phyloP scores from a whole-genome alignment of 2,113 vertebrate genomes.

The Oxygymnocypris stewartii region DNA sequence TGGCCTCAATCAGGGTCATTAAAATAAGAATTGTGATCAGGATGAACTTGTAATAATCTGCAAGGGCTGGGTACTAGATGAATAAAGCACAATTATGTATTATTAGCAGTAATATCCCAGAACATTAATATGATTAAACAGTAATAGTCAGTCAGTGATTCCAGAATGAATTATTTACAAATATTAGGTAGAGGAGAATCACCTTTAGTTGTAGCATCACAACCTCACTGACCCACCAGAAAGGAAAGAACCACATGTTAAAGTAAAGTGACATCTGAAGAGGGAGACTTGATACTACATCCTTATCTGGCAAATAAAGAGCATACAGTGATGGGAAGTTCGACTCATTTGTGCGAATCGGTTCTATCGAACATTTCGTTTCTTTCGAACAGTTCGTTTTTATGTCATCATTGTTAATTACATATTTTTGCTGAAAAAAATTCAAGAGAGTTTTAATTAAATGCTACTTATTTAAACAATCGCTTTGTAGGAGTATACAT shows the following conservation, averaged over 20 bases:
- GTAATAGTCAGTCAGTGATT: not conserved
- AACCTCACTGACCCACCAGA: slow-evolving; percentile 90
- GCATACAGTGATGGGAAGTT: not conserved
- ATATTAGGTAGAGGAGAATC: slow-evolving; percentile 34
- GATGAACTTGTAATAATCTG: slow-evolving; percentile 95
- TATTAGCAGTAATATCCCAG: not conserved
- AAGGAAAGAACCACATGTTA: slow-evolving; percentile 91
- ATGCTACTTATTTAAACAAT: not conserved
- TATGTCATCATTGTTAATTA: not conserved
- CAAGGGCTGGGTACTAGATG: slow-evolving; percentile 81
- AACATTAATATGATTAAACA: not conserved
- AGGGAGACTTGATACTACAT: slow-evolving; percentile 85
- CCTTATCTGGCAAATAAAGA: slow-evolving; percentile 73
- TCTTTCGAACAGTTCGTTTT: not conserved
- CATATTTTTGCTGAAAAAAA: too few relatives aligned
- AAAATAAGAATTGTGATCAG: slow-evolving; percentile 88
- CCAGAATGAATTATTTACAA: not conserved
- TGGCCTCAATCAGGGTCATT: slow-evolving; percentile 85
- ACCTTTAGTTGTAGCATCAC: slow-evolving; percentile 89
- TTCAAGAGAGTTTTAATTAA: not conserved
- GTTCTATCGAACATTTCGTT: not conserved
- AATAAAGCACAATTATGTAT: not conserved
- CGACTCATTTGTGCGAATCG: not conserved
- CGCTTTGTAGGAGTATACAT: not conserved
- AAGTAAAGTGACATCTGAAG: slow-evolving; percentile 97